Conservation (phyloP, 2,113 vertebrate genomes). For the Ailurus styani region DNA sequence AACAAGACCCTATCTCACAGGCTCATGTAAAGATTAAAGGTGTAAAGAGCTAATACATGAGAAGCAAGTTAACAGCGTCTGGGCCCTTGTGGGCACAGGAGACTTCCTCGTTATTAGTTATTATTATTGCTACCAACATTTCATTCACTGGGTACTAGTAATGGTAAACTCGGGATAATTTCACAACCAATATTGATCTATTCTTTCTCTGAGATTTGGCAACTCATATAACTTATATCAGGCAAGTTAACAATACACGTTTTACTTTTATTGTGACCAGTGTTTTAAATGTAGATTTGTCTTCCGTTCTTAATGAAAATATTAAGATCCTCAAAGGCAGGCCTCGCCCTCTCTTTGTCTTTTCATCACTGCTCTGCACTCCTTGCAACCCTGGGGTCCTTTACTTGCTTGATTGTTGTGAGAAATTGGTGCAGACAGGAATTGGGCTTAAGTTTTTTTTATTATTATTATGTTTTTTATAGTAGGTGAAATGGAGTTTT, state of each 20-base stretch:
- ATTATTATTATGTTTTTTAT: neutral
- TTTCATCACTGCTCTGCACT: neutral
- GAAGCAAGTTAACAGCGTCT: neutral
- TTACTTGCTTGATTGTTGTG: too few species aligned
- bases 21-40: neutral
- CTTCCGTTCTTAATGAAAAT: neutral
- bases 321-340: neutral
- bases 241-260: fast-evolving
- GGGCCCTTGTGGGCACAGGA: fast-evolving
- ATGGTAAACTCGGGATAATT: neutral
- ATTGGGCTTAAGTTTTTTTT: neutral
- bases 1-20: neutral
- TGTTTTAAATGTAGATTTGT: neutral
- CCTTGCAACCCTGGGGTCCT: fast-evolving
- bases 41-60: neutral
- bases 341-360: neutral
- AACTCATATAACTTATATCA: fast-evolving
- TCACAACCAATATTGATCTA: fast-evolving
- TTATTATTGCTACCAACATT: neutral
- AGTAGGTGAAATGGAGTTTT: neutral
- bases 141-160: neutral
- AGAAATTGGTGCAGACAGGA: neutral
- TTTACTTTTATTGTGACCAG: neutral
- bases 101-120: neutral
- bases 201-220: neutral